A percentile compares a stretch with the other conserved stretches of the same genome.
phyloP scores from a whole-genome alignment of 1,140 invertebrate genomes.

The Eumeta japonica region DNA sequence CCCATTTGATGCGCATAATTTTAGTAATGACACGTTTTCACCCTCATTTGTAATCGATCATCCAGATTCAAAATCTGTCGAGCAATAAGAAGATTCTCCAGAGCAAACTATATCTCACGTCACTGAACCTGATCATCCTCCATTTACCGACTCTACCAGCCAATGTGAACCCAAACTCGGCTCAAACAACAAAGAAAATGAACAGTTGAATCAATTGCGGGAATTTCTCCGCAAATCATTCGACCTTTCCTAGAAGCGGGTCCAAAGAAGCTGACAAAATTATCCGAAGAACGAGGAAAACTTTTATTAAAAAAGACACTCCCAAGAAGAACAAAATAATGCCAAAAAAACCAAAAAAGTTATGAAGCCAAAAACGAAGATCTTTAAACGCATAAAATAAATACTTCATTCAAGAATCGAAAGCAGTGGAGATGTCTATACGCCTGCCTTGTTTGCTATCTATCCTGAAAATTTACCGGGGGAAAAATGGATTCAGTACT shows the following conservation, averaged over 20 bases:
- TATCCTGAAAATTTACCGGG: conserved; percentile 19
- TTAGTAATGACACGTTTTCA: conserved; percentile 21
- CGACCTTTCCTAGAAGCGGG: conserved; percentile 15
- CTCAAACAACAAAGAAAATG: conserved; percentile 20
- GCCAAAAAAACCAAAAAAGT: conserved; percentile 15
- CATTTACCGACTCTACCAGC: conserved; percentile 15
- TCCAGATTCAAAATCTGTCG: conserved; percentile 11
- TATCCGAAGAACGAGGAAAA: conserved; percentile 14
- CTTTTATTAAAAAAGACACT: conserved; percentile 15
- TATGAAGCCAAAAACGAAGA: conserved; percentile 16
- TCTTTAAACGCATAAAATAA: conserved; percentile 16
- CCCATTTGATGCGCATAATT: conserved; percentile 22
- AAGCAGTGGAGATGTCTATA: conserved; percentile 16
- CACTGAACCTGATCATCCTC: conserved; percentile 13
- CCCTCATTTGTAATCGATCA: conserved; percentile 20
- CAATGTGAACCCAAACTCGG: conserved; percentile 17
- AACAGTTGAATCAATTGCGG: conserved; percentile 7
- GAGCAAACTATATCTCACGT: conserved; percentile 7
- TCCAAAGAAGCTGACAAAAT: conserved; percentile 12
- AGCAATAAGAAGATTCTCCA: too few species aligned
- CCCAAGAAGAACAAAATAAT: conserved; percentile 16
- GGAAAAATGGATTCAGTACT: conserved; percentile 17
- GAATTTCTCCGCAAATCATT: conserved; percentile 18
- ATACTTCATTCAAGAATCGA: conserved; percentile 21
- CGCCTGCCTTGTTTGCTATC: conserved; percentile 18